Base-by-base conservation (phyloP, 2,888 invertebrate genomes). In the Chrysolina americana region DNA sequence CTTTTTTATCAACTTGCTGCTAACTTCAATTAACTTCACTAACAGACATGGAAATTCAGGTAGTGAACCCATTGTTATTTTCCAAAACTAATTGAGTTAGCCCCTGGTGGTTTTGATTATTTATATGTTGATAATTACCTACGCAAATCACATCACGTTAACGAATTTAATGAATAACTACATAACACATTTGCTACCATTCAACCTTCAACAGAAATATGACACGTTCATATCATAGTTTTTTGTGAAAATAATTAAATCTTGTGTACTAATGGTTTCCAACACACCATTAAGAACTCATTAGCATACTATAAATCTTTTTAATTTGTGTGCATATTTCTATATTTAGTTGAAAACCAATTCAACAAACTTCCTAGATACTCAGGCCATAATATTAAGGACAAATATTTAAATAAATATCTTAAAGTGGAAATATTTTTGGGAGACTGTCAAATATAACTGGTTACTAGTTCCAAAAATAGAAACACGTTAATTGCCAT, bases 171-270 rank as follows among this genome's bases (percentile, higher is more conserved):
- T 44, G 15, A 65, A 65, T 65, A 65, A 44, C 48, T 44, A 17
- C 47, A 65, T 48, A 48, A 23, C 65, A 48, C 21, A 64, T 59
- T 59, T 59, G n/a, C 19, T 17, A 63, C n/a, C 6, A 44, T 47
- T 47, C 48, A 47, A 36, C 36, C 36, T 36, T 21, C 4, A 65
- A 48, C n/a, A 64, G 5, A 63, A 17, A 10, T 65, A 11, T 65
- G 47, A 65, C 47, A 65, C 48, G 17, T n/a, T 65, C 15, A 17
- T 47, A 15, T n/a, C 44, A 5, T 28, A 28, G n/a, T 59, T 28
- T 23, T 36, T 59, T 28, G 36, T 10, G 15, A 28, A 36, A 50
- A 28, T 9, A 53, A 53, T 21, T 21, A 53, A 21, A 53, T 53
- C 53, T 11, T 17, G 21, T 21, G 19, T 36, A 36, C 36, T 36